These are phyloP conservation scores for Ferrisia virgata DNA, from an alignment of 2,888 invertebrate genomes.

Conservation along the genomic window DNA sequence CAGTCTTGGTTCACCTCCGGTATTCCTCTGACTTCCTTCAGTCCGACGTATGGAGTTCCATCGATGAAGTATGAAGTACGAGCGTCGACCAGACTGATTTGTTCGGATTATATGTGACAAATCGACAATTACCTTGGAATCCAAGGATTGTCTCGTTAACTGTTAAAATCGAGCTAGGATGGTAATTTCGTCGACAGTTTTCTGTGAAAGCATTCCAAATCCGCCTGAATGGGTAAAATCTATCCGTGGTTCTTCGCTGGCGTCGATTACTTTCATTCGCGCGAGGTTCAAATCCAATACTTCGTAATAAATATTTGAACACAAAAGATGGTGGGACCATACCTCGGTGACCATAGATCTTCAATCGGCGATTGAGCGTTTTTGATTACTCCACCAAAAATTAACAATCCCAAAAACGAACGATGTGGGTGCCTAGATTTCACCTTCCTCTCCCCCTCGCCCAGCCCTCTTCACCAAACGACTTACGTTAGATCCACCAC, in stretches of 20 bases:
- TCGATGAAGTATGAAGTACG: constrained; percentile 47
- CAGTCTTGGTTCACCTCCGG: background rate
- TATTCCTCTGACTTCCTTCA: constrained; percentile 19
- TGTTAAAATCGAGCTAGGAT: constrained; percentile 43
- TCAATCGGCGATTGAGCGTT: background rate
- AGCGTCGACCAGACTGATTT: constrained; percentile 46
- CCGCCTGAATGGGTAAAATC: constrained; percentile 47
- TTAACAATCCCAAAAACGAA: background rate
- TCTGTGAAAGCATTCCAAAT: constrained; percentile 47
- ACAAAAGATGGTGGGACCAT: background rate
- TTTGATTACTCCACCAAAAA: background rate
- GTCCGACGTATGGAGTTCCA: constrained; percentile 47
- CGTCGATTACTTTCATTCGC: background rate
- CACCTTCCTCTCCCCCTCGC: too few species aligned
- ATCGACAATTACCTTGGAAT: constrained; percentile 46
- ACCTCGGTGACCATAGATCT: background rate
- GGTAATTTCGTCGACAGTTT: constrained; percentile 45
- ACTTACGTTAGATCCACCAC: too few species aligned
- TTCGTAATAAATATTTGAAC: constrained; percentile 47
- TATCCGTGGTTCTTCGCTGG: constrained; percentile 42
- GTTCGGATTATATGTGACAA: constrained; percentile 45
- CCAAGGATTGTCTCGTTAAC: constrained; percentile 47
- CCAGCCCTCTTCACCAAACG: too few species aligned
- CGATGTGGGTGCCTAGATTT: too few species aligned
- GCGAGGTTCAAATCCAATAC: constrained; percentile 46